These are phyloP conservation scores for Desmodus rotundus DNA, from an alignment of 2,113 vertebrate genomes.

Conservation along the genomic window DNA sequence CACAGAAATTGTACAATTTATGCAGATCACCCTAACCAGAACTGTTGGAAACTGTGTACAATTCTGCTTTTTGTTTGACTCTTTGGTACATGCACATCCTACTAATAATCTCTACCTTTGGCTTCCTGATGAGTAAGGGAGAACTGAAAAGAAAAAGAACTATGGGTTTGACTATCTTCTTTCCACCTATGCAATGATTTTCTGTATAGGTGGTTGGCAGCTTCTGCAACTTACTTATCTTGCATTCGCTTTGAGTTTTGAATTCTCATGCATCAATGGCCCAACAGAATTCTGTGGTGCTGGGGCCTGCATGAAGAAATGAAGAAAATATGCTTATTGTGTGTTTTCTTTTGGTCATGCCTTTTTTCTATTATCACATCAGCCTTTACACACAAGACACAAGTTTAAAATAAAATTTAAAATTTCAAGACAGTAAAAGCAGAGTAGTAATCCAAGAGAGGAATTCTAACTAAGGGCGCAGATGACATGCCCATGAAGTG, in stretches of 20 bases:
- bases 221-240: background rate
- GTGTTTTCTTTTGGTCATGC: background rate
- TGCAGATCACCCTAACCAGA: background rate
- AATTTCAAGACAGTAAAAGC: background rate
- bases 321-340: background rate
- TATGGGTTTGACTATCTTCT: background rate
- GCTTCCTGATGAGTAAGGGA: background rate
- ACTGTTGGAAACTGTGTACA: background rate
- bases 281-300: background rate
- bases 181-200: background rate
- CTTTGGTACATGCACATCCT: background rate
- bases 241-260: background rate
- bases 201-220: background rate
- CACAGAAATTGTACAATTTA: background rate
- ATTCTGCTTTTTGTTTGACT: background rate
- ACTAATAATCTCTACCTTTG: background rate
- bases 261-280: background rate
- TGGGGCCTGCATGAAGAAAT: background rate
- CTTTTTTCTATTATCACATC: background rate
- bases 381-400: background rate
- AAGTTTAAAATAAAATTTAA: background rate
- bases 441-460: background rate
- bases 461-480: background rate
- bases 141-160: background rate
- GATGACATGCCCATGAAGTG: background rate